Evolutionary conservation across 1,140 invertebrate species (phyloP).

Genomic region (Thaumatotibia leucotreta): DNA sequence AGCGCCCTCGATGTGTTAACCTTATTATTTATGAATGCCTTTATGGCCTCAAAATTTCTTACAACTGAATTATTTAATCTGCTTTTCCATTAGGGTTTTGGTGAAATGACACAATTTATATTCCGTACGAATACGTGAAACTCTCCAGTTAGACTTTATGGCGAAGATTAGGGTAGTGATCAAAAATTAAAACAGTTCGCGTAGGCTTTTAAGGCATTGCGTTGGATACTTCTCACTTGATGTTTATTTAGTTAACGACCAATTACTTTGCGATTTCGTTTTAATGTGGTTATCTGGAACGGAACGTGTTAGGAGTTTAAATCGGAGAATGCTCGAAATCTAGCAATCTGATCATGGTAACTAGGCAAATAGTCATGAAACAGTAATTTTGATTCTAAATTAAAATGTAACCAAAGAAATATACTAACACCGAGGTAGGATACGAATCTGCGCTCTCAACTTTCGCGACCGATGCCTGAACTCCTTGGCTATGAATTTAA

Average conservation of each 20-base stretch:
- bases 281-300: conserved; percentile 28
- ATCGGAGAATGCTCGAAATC: no score
- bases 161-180: conserved; percentile 52
- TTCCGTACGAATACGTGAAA: conserved; percentile 45
- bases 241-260: not conserved
- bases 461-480: no score
- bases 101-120: conserved; percentile 69
- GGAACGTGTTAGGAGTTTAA: no score
- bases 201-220: conserved; percentile 4
- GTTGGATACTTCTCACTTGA: not conserved
- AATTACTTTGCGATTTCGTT: conserved; percentile 26
- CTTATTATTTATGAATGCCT: conserved; percentile 65
- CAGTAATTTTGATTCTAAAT: no score
- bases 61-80: conserved; percentile 70
- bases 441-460: no score
- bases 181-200: conserved; percentile 49
- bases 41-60: conserved; percentile 70
- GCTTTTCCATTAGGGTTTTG: conserved; percentile 70
- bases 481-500: no score
- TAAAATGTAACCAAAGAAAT: no score
- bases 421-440: no score
- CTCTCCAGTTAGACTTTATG: conserved; percentile 57
- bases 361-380: no score
- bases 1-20: conserved; percentile 35
- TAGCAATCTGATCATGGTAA: no score